Base-by-base conservation (phyloP, 2,113 vertebrate species). In the Verasper variegatus region DNA sequence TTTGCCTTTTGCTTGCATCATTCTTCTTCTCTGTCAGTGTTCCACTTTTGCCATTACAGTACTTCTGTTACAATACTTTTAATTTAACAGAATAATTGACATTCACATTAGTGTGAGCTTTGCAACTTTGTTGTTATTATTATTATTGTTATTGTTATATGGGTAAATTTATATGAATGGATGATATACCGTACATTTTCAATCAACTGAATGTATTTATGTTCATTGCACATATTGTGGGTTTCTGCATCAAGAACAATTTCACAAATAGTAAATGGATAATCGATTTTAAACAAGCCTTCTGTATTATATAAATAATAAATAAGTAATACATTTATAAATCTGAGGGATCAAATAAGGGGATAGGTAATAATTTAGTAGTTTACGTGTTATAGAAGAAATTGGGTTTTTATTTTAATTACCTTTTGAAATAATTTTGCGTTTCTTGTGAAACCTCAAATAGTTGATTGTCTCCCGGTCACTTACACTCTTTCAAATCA, bases 171-270 rank as follows among this genome's bases (percentile, higher is more conserved):
- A 1, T 18, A 7, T 78, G 12, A 31, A 15, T 17, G 1, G 5
- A 54, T 1, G 65, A 82, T 80, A 76, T 26, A n/a, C n/a, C n/a
- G n/a, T n/a, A 77, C 27, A 8, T 56, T 40, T 17, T 15, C 5
- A 42, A 20, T 63, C 24, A 58, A 6, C 8, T 10, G 3, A 27
- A 31, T 23, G 31, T 31, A 31, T 31, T 31, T 15, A 58, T 1
- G 2, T 21, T 47, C 61, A 27, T 1, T 27, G 47, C n/a, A 67
- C 45, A 47, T 40, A 40, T 42, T 42, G 37, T 3, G 10, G 12
- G 40, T 3, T 24, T 55, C 54, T 21, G 31, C 49, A 5, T 10
- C 15, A 70, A 24, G 40, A 70, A 20, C 15, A 35, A 51, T 21
- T 52, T 12, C 1, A 15, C 0, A 35, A 15, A 23, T n/a, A 15